A percentile compares a stretch with the other conserved stretches of the same genome.
Conservation (phyloP, 2,888 invertebrate species). For the Bruchidius siliquastri region DNA sequence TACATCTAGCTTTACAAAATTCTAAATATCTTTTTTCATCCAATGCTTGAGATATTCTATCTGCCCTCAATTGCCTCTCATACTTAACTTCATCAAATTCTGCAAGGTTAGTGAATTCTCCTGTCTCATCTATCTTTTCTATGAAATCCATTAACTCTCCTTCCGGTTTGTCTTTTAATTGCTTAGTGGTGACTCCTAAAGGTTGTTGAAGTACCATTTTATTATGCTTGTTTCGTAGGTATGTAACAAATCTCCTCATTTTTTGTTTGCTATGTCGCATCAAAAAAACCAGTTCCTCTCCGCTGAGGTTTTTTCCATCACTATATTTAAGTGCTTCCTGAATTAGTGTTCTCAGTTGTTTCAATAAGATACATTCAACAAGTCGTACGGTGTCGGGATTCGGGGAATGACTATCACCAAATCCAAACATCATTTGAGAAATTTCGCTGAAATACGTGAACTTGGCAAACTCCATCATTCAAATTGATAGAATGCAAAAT, state of each 20-base stretch:
- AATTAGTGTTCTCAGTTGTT: constrained; percentile 75
- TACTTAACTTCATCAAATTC: constrained; percentile 56
- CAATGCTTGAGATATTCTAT: constrained; percentile 55
- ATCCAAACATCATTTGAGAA: constrained; percentile 87
- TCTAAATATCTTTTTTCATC: constrained; percentile 65
- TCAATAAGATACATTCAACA: constrained; percentile 77
- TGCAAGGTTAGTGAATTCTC: constrained; percentile 52
- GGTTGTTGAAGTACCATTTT: constrained; percentile 43
- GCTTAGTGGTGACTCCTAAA: constrained; percentile 40
- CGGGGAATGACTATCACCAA: constrained; percentile 83
- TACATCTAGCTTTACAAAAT: constrained; percentile 73
- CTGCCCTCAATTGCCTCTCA: constrained; percentile 58
- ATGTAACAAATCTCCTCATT: constrained; percentile 70
- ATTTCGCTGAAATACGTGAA: constrained; percentile 64
- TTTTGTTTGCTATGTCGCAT: constrained; percentile 77
- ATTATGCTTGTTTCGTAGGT: constrained; percentile 58
- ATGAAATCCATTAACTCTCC: constrained; percentile 52
- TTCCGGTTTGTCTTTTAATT: constrained; percentile 45
- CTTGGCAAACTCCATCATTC: constrained; percentile 26
- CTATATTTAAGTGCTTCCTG: constrained; percentile 69
- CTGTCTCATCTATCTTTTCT: constrained; percentile 53
- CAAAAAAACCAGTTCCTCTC: constrained; percentile 71
- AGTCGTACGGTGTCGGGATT: constrained; percentile 75
- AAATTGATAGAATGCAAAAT: not conserved
- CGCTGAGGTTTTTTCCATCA: constrained; percentile 48